These are phyloP conservation scores for Gastracanthus pulcherrimus DNA, from an alignment of 2,888 invertebrate genomes.

Conservation along the genomic window DNA sequence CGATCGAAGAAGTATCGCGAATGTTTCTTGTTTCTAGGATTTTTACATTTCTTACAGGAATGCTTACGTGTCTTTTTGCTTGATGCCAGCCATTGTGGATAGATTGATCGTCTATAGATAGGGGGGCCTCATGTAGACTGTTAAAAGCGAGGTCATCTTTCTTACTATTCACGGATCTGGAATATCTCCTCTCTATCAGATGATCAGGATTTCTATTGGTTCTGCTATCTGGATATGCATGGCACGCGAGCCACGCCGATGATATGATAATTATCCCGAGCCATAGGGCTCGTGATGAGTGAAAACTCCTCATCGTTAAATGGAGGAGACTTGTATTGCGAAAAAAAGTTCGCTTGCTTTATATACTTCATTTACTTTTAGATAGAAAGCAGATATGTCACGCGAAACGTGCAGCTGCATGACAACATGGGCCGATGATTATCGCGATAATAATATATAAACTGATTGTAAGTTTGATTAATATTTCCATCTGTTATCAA, in stretches of 20 bases:
- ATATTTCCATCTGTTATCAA: neutral
- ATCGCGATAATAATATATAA: conserved; percentile 42
- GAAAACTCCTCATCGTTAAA: conserved; percentile 42
- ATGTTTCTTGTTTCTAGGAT: conserved; percentile 17
- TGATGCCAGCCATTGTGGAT: neutral
- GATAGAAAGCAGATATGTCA: conserved; percentile 54
- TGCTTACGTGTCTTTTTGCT: conserved; percentile 44
- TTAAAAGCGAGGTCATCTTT: neutral
- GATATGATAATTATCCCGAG: conserved; percentile 36
- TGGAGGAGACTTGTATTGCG: conserved; percentile 6
- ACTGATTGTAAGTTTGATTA: conserved; percentile 37
- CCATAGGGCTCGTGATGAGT: conserved; percentile 28
- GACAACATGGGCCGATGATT: conserved; percentile 36
- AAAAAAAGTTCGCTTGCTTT: conserved; percentile 26
- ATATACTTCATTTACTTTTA: conserved; percentile 39
- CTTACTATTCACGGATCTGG: neutral
- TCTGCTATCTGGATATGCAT: conserved; percentile 39
- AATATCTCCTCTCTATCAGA: neutral
- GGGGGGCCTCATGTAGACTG: neutral
- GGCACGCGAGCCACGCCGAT: conserved; percentile 16
- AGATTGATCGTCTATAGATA: neutral
- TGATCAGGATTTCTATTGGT: neutral
- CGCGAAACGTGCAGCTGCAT: conserved; percentile 36
- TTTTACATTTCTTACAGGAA: conserved; percentile 22
- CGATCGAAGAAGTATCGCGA: conserved; percentile 40